Conservation (phyloP, 2,888 invertebrate species). For the Danaus chrysippus region DNA sequence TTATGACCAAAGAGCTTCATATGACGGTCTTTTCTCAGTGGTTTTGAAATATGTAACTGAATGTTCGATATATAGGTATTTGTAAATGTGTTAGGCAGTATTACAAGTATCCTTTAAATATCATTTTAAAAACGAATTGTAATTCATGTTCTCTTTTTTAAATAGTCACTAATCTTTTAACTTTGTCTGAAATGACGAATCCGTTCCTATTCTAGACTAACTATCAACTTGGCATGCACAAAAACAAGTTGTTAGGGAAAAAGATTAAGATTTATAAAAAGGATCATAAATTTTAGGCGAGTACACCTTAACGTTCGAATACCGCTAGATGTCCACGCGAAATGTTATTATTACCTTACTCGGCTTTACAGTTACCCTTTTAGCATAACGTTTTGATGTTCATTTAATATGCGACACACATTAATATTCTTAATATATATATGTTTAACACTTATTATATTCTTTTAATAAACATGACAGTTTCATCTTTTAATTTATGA, state of each 20-base stretch:
- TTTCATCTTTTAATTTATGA: no score
- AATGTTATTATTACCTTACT: constrained; percentile 53
- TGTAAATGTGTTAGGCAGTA: neutral
- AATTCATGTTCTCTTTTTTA: no score
- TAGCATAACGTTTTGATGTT: constrained; percentile 51
- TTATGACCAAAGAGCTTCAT: neutral
- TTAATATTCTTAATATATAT: constrained; percentile 18
- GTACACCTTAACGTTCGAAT: constrained; percentile 34
- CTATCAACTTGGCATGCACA: neutral
- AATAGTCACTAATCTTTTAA: no score
- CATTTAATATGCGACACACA: constrained; percentile 55
- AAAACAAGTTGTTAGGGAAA: constrained; percentile 1
- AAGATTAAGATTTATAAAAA: constrained; percentile 22
- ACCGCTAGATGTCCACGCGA: constrained; percentile 44
- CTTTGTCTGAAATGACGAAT: no score
- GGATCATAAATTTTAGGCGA: constrained; percentile 18
- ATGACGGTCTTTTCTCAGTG: neutral
- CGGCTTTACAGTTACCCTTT: constrained; percentile 61
- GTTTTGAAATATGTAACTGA: neutral
- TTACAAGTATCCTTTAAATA: no score
- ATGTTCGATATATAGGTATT: neutral
- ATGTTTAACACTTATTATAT: constrained; percentile 2
- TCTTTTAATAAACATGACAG: no score
- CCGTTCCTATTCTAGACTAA: no score
- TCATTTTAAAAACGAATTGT: no score